Evolutionary conservation across 1,140 invertebrate species (phyloP), one percentile per base, ranked within the genome.

Genomic region (Trachymyrmex septentrionalis): DNA sequence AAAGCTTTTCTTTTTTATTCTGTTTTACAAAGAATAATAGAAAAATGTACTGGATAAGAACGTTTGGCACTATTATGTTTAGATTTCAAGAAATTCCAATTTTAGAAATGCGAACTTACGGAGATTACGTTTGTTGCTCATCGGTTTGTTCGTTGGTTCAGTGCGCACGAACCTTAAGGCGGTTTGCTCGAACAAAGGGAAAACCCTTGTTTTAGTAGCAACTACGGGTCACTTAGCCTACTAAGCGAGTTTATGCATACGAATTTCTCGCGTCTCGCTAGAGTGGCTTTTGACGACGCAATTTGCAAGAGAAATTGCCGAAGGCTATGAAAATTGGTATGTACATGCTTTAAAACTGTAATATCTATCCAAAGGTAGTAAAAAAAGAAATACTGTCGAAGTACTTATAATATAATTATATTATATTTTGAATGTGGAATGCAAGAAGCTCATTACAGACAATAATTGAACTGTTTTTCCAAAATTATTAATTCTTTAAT

Each of bases 191-290:
- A 38, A 69, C 48, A 69, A 81, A 81, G 30, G 48, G 77, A 69
- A 71, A 81, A 81, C 12, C 30, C 34, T 81, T 19, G 24, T 75
- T 84, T 84, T 75, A 50, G 38, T 63, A 84, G 27, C 27, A 14
- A 75, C 55, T 75, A 71, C 7, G 63, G 69, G 38, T 75, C 69
- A 84, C 27, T 82, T 82, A 75, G 55, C 55, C 38, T 50, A 63
- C 24, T 75, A 75, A 73, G 55, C 80, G 69, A 84, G 50, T 81
- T 81, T 81, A 81, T 81, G 78, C 50, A 81, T 81, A 59, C 66
- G 78, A 81, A 55, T 75, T 84, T 84, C 80, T 38, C 80, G 27
- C 55, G 38, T 84, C 24, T 84, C 57, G 55, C 80, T 75, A 84
- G 69, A 84, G 24, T 84, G 55, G 19, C 55, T 73, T 73, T 12